Evolutionary conservation across 2,797 vertebrate genomes (phyloP).

Genomic region (Neopelma chrysocephalum): DNA sequence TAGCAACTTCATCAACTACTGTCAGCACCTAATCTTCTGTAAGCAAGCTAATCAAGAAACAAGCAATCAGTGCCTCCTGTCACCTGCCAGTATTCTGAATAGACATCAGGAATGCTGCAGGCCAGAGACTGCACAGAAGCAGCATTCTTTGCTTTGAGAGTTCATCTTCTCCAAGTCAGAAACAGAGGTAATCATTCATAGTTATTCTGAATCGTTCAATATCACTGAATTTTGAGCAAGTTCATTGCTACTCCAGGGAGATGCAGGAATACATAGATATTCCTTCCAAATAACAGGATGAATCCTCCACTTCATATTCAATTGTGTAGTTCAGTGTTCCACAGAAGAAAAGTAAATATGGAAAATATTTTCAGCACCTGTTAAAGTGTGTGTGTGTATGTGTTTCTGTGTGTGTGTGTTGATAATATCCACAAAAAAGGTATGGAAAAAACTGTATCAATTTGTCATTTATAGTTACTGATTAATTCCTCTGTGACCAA

Average conservation of each 20-base stretch:
- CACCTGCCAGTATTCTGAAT: conserved; percentile 1
- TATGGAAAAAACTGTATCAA: neutral
- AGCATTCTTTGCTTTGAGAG: neutral
- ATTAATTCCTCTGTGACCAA: neutral
- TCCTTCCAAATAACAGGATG: neutral
- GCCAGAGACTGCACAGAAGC: neutral
- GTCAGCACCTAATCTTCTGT: conserved; percentile 35
- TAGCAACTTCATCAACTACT: conserved; percentile 41
- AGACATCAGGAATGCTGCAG: neutral
- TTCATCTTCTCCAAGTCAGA: neutral
- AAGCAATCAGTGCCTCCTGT: neutral
- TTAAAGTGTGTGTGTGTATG: neutral
- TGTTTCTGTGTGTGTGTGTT: too few species aligned
- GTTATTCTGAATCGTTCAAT: neutral
- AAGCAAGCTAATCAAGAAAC: conserved; percentile 47
- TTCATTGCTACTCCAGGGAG: neutral
- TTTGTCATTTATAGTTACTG: neutral
- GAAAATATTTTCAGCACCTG: neutral
- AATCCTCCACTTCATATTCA: neutral
- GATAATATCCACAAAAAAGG: neutral
- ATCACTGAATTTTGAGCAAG: neutral
- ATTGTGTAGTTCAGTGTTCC: neutral
- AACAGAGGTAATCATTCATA: neutral
- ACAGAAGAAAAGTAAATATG: neutral
- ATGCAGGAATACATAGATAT: neutral